Percentiles rank a stretch among this genome's conserved stretches.
These are phyloP conservation scores for Nomia melanderi DNA, from an alignment of 1,140 invertebrate genomes.

Conservation along the genomic window DNA sequence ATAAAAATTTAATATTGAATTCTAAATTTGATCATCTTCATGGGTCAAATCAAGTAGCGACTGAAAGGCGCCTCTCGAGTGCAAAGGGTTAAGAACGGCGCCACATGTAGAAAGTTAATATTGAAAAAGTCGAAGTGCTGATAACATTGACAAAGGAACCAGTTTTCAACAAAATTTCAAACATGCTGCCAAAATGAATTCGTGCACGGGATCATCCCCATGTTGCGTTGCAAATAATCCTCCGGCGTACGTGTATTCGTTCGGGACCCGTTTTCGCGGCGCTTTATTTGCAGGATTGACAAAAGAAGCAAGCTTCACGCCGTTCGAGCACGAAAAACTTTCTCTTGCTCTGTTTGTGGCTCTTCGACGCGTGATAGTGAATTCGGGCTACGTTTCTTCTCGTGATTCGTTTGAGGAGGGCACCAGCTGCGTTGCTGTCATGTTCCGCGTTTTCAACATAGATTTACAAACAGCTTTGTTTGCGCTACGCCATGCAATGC, in stretches of 20 bases:
- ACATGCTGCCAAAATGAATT: no score
- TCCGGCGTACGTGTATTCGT: not conserved
- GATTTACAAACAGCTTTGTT: not conserved
- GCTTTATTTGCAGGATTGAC: conserved; percentile 14
- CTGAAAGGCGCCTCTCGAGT: no score
- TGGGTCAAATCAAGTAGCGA: no score
- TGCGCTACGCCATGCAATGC: not conserved
- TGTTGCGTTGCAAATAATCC: not conserved
- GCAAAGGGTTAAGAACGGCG: no score
- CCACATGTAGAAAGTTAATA: no score
- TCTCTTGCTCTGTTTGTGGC: conserved; percentile 8
- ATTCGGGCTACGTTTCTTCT: conserved; percentile 21
- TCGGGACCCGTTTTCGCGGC: not conserved
- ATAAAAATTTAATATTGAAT: no score
- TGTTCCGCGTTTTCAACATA: not conserved
- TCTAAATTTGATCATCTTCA: no score
- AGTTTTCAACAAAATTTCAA: no score
- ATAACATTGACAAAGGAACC: no score
- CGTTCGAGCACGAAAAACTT: not conserved
- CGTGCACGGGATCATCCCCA: no score
- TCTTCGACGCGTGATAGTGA: conserved; percentile 21
- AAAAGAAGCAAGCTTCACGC: not conserved
- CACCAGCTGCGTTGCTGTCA: not conserved
- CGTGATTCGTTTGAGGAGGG: conserved; percentile 2
- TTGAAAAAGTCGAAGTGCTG: no score